Evolutionary conservation across 2,113 vertebrate genomes (phyloP).

Genomic region (Lasiurus borealis): DNA sequence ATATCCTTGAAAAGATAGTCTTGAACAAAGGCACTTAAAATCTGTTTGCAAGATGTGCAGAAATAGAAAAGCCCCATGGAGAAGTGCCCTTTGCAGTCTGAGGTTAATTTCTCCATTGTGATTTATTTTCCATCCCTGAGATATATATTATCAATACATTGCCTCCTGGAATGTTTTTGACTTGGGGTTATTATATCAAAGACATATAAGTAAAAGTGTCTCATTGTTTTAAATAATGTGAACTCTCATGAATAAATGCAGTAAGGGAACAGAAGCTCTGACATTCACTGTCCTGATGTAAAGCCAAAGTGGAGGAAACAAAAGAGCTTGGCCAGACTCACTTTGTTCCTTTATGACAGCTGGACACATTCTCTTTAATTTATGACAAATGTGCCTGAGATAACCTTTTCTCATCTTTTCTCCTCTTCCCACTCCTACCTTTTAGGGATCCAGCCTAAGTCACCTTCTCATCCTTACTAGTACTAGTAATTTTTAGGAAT

Average conservation of each 20-base stretch:
- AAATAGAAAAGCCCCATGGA: background rate
- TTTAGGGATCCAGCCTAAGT: background rate
- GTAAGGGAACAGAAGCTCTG: background rate
- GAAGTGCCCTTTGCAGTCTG: background rate
- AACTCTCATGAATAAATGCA: background rate
- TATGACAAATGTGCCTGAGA: background rate
- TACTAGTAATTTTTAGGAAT: background rate
- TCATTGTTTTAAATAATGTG: background rate
- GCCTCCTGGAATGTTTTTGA: background rate
- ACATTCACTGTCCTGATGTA: background rate
- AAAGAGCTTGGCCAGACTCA: background rate
- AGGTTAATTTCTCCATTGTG: conserved; percentile 1
- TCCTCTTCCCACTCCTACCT: background rate
- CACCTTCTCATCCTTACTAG: background rate
- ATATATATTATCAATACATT: background rate
- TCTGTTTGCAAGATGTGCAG: background rate
- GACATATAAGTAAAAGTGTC: background rate
- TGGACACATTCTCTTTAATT: background rate
- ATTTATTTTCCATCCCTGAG: background rate
- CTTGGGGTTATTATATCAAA: background rate
- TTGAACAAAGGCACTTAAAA: background rate
- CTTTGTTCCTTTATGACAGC: background rate
- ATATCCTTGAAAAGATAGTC: background rate
- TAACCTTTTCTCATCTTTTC: background rate
- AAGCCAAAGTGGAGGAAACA: background rate